Conservation (phyloP, 2,888 invertebrate species). For the Brenthis hecate region DNA sequence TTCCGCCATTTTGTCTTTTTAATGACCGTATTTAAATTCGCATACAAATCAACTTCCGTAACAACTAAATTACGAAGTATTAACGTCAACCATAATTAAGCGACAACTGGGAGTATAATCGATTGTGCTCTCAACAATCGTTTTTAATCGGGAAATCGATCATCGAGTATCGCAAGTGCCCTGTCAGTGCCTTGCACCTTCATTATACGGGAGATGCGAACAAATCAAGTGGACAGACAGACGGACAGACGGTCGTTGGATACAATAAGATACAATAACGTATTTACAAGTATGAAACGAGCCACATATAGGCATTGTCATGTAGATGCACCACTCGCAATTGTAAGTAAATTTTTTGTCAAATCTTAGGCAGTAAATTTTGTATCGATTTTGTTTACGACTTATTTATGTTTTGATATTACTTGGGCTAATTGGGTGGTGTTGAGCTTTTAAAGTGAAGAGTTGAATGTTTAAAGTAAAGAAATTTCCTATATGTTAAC, state of each 20-base stretch:
- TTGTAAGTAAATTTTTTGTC: slow-evolving; percentile 40
- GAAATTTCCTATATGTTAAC: no score
- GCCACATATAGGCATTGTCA: slow-evolving; percentile 48
- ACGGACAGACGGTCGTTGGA: slow-evolving; percentile 63
- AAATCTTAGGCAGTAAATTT: slow-evolving; percentile 36
- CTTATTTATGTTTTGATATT: slow-evolving; percentile 30
- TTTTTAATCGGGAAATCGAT: slow-evolving; percentile 65
- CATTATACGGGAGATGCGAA: slow-evolving; percentile 71
- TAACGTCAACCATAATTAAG: slow-evolving; percentile 56
- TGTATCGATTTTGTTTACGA: slow-evolving; percentile 36
- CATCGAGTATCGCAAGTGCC: slow-evolving; percentile 56
- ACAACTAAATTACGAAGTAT: slow-evolving; percentile 33
- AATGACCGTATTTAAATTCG: no score
- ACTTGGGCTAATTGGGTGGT: slow-evolving; percentile 4
- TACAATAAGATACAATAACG: slow-evolving; percentile 59
- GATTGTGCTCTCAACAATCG: slow-evolving; percentile 59
- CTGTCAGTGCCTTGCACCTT: slow-evolving; percentile 64
- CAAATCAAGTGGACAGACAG: slow-evolving; percentile 68
- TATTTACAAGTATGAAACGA: slow-evolving; percentile 66
- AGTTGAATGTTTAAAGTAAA: no score
- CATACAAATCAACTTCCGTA: slow-evolving; percentile 16
- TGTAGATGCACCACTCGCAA: slow-evolving; percentile 36
- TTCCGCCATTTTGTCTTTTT: no score
- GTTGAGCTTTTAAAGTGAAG: no score
- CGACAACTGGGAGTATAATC: slow-evolving; percentile 53